Evolutionary conservation across 2,888 invertebrate genomes (phyloP), one percentile per base, ranked within the genome.

Genomic region (Heliconius aoede): DNA sequence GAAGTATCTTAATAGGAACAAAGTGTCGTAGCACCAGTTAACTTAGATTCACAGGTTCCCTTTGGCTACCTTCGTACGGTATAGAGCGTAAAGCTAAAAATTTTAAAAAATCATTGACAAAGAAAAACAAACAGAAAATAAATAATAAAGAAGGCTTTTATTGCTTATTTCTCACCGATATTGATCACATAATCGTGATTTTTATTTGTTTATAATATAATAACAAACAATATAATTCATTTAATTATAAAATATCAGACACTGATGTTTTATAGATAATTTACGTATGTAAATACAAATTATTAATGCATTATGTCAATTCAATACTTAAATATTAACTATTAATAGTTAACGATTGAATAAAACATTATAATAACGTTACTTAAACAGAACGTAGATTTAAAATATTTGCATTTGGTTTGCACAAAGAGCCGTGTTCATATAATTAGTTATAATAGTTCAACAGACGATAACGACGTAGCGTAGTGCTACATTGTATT

Each of bases 401-500:
- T 4, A 24, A 64, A 65, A 65, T 65, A 36, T 65, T 65, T 65
- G 36, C 64, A 64, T 64, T 64, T n/a, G 32, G 32, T 5, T 32
- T 64, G 64, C 24, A 65, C 36, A 65, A 65, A 65, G 65, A 64
- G 24, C 24, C 2, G 15, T n/a, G n/a, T 36, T 24, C 13, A 64
- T 24, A 65, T 65, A 65, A 65, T 65, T 36, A 65, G 36, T 65
- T 65, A 40, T 65, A 24, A 65, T 65, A 65, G 24, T 65, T 24
- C 36, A n/a, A n/a, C 24, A 64, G 64, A 36, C 64, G 64, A 15
- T 40, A 65, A 65, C 65, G 65, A 65, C 36, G 15, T 65, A 36
- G 36, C 65, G 15, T 28, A 65, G 24, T 65, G 36, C 24, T 40
- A 5, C 36, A 65, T 24, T 65, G 65, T 65, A 3, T 5, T 24